Percentiles rank a stretch among this genome's conserved stretches.
These are phyloP conservation scores for Cygnus buccinator DNA, from an alignment of 2,113 vertebrate genomes.

Conservation along the genomic window DNA sequence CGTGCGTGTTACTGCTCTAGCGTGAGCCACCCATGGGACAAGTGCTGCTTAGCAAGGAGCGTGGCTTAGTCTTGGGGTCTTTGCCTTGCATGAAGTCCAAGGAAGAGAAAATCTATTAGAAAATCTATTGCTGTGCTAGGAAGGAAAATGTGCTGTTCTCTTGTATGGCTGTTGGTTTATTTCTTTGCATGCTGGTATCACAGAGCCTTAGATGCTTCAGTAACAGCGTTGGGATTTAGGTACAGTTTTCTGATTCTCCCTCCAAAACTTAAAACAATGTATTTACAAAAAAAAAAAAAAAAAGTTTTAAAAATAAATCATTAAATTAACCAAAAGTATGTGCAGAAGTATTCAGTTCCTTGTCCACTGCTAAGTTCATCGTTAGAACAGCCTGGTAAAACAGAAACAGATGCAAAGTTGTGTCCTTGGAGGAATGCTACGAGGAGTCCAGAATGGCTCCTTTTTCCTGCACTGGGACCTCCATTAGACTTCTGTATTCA, in stretches of 20 bases:
- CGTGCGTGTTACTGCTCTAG: accelerated
- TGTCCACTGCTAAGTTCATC: neutral
- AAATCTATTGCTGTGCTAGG: neutral
- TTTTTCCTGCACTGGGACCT: neutral
- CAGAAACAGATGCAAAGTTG: neutral
- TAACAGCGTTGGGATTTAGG: neutral
- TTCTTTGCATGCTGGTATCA: neutral
- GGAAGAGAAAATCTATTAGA: neutral
- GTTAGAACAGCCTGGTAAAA: neutral
- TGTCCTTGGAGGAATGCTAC: neutral
- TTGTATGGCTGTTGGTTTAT: neutral
- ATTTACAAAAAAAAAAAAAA: neutral
- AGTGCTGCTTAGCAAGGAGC: neutral
- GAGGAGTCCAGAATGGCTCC: neutral
- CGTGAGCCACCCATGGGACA: neutral
- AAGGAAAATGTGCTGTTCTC: neutral
- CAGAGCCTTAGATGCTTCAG: neutral
- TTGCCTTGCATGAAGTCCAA: neutral
- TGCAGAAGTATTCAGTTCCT: neutral
- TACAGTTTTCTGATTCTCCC: neutral
- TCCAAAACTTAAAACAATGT: neutral
- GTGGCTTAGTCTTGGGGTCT: accelerated
- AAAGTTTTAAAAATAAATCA: neutral
- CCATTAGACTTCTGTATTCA: neutral
- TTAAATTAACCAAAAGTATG: neutral